Conservation (phyloP, 2,113 vertebrate genomes). For the Pollachius pollachius region DNA sequence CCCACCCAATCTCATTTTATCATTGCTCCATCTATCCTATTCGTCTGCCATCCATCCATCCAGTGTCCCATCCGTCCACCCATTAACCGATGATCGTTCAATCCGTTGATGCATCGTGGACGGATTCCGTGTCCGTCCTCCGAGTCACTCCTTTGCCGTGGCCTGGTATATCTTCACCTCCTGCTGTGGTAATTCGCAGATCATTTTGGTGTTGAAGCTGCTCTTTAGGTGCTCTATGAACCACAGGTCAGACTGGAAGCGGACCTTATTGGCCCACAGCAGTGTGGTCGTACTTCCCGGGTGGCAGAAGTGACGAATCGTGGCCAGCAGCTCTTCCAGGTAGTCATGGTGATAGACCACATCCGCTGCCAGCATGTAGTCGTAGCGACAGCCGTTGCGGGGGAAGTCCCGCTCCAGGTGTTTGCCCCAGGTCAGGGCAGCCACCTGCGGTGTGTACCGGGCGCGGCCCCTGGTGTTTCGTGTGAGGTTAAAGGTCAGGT, state of each 20-base stretch:
- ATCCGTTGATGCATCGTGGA: no score
- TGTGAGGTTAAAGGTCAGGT: conserved; percentile 84
- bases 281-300: conserved; percentile 75
- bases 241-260: conserved; percentile 82
- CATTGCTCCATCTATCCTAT: no score
- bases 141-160: conserved; percentile 60
- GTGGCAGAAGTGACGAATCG: conserved; percentile 83
- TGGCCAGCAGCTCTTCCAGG: conserved; percentile 78
- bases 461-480: conserved; percentile 76
- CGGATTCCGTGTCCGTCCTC: no score
- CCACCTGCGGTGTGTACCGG: conserved; percentile 81
- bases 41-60: no score
- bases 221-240: conserved; percentile 78
- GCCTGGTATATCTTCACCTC: conserved; percentile 83
- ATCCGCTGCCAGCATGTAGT: conserved; percentile 87
- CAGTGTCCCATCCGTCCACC: background rate
- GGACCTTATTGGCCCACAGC: conserved; percentile 91
- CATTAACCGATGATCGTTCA: no score
- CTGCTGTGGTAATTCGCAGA: conserved; percentile 81
- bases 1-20: no score
- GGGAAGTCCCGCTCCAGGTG: conserved; percentile 77
- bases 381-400: conserved; percentile 68
- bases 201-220: conserved; percentile 75
- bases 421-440: conserved; percentile 82
- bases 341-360: conserved; percentile 84